Evolutionary conservation across 2,113 vertebrate genomes (phyloP).

Genomic region (Lates calcarifer): DNA sequence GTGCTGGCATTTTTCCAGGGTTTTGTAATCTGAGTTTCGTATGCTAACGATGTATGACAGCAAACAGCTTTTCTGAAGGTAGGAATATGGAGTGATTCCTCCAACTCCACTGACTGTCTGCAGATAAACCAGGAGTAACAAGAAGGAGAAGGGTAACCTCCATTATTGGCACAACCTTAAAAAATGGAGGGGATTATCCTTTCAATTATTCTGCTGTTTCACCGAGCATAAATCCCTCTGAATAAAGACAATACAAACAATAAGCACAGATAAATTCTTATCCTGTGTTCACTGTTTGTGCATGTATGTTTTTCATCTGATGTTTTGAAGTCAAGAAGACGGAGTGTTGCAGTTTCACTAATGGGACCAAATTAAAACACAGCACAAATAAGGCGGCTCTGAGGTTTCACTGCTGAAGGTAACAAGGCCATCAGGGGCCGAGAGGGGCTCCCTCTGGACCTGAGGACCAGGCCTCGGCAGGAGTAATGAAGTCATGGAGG

Average conservation of each 20-base stretch:
- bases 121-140: background rate
- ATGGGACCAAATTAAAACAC: slow-evolving; percentile 48
- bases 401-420: slow-evolving; percentile 41
- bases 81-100: background rate
- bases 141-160: background rate
- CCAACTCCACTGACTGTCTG: background rate
- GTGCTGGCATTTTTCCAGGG: background rate
- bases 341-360: slow-evolving; percentile 14
- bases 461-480: background rate
- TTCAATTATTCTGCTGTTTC: slow-evolving; percentile 1
- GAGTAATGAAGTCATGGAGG: slow-evolving; percentile 71
- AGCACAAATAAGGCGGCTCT: slow-evolving; percentile 27
- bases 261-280: background rate
- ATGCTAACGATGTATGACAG: background rate
- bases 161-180: background rate
- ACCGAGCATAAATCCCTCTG: slow-evolving; percentile 4
- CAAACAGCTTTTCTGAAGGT: background rate
- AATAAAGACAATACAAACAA: background rate
- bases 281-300: background rate
- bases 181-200: slow-evolving; percentile 8
- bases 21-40: background rate
- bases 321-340: slow-evolving; percentile 34
- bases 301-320: slow-evolving; percentile 12
- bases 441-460: slow-evolving; percentile 6
- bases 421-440: slow-evolving; percentile 59